Percentiles rank a stretch among this genome's conserved stretches.
Evolutionary conservation across 2,888 invertebrate genomes (phyloP).

Genomic region (Agrilus biguttatus): DNA sequence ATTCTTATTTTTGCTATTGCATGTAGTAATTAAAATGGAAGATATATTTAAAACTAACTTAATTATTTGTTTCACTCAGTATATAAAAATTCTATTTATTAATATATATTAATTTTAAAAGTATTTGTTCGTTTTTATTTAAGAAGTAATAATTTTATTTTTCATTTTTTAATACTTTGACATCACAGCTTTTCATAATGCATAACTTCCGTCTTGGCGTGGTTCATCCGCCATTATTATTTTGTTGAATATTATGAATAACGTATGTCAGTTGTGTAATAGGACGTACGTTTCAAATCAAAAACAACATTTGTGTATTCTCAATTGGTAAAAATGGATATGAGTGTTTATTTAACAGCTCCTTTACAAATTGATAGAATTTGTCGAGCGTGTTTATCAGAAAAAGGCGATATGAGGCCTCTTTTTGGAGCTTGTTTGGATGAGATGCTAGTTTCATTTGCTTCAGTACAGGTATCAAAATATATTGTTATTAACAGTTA

Average conservation of each 20-base stretch:
- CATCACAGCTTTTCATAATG: too few species aligned
- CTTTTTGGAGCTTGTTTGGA: conserved; percentile 35
- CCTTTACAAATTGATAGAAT: conserved; percentile 31
- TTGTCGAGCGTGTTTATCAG: conserved; percentile 33
- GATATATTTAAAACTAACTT: too few species aligned
- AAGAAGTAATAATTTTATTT: too few species aligned
- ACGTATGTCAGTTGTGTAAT: conserved; percentile 1
- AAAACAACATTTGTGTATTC: conserved; percentile 23
- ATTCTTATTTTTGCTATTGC: too few species aligned
- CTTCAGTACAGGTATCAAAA: conserved; percentile 26
- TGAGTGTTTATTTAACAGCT: conserved; percentile 29
- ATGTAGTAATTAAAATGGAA: too few species aligned
- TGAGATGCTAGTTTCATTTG: conserved; percentile 34
- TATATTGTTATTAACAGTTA: background rate
- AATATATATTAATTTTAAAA: too few species aligned
- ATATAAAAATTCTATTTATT: too few species aligned
- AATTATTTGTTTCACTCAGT: too few species aligned
- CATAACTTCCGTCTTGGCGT: too few species aligned
- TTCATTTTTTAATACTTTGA: too few species aligned
- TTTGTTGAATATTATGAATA: background rate
- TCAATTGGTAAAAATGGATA: conserved; percentile 24
- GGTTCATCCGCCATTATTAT: conserved; percentile 3
- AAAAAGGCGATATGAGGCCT: conserved; percentile 34
- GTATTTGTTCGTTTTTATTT: too few species aligned
- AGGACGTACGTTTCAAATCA: conserved; percentile 16